Evolutionary conservation across 1,140 invertebrate genomes (phyloP), one percentile per base, ranked within the genome.

Genomic region (Bombus haemorrhoidalis): DNA sequence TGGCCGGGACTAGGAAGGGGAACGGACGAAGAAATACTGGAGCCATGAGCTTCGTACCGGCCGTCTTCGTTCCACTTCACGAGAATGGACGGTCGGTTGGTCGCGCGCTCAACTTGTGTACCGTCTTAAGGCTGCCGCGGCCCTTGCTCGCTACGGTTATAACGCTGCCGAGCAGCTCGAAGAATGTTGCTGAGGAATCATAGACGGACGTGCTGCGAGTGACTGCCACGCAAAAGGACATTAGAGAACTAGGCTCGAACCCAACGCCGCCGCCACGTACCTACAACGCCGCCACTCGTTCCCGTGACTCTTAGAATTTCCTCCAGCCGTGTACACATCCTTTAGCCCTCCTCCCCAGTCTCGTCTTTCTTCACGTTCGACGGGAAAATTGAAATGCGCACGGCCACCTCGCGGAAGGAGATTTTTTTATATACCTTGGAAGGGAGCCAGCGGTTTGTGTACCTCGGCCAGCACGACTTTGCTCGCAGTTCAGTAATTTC

Each of bases 151-250:
- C 81, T 77, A 84, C 78, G 78, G 78, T 85, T 85, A 85, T 87
- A 85, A 64, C 81, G 75, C 82, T 78, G 80, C 81, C 41, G 47
- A 34, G 43, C n/a, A 2, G 59, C 68, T n/a, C 73, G 81, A 82
- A 87, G 87, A 90, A 89, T 83, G 89, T 84, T 83, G 85, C 81
- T 62, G 85, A 89, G 88, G 88, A 87, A 90, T 90, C 88, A 87
- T 90, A 90, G 82, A 90, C 77, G 78, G 69, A 90, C 87, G 85
- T 87, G 87, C 85, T 72, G 62, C 72, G 68, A 89, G 69, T 83
- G 81, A 78, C 76, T 39, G 66, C 74, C 68, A 83, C 79, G 84
- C 77, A 66, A 87, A 83, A 84, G 77, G 68, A 89, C 39, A 83
- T 83, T 78, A 83, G 74, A 83, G 81, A 78, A 83, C 81, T 78